Base-by-base conservation (phyloP, 2,888 invertebrate species). In the Cataglyphis altisquamis region DNA sequence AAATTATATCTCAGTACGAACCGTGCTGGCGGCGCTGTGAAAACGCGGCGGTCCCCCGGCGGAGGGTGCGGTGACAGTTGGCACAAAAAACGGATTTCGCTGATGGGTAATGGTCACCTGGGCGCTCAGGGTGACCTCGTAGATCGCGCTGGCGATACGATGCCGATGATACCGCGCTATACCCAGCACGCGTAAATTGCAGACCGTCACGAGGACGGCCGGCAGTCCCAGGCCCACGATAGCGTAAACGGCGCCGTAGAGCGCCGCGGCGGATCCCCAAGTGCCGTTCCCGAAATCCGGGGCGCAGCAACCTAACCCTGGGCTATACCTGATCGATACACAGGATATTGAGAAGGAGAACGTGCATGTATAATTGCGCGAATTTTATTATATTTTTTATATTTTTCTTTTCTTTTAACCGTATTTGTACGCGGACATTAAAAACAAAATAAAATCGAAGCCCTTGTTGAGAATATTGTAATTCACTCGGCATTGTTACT, bases 61-160 rank as follows among this genome's bases (percentile, higher is more conserved):
- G 32, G 94, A 91, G 1, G 96, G 95, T 18, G 96, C 96, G 0
- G 97, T 97, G 1, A 97, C 96, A 0, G 96, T 96, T 41, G 97
- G 97, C 66, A 97, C 96, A 87, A 97, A 96, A 93, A 97, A 97
- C 10, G 97, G 97, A 92, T 97, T 97, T 87, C 97, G 95, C 93
- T 97, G 97, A 92, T 97, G 97, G 0, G 97, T 97, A 90, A 97
- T 97, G 70, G 97, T 97, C 88, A 98, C 98, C 95, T 98, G 98
- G 0, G 98, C 98, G 10, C 97, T 97, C 74, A 98, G 94, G 0
- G 98, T 98, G 62, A 98, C 97, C 95, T 98, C 97, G 95, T 97
- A 98, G 89, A 98, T 97, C 36, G 98, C 98, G 66, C 97, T 97
- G 41, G 98, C 97, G 89, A 98, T 98, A 84, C 98, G 96, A 93